Base-by-base conservation (phyloP, 1,140 invertebrate genomes). In the Leguminivora glycinivorella region DNA sequence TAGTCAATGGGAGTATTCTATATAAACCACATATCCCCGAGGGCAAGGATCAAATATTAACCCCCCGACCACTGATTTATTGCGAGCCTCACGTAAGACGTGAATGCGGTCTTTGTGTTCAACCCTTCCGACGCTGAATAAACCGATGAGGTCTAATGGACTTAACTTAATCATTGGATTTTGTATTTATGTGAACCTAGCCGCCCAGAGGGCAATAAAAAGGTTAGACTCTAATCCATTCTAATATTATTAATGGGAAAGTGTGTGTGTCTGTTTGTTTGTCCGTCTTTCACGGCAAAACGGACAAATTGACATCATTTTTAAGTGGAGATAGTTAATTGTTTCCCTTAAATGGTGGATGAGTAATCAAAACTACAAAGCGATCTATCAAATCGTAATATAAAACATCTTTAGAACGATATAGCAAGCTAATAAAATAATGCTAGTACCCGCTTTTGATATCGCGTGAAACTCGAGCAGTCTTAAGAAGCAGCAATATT, bases 91-190 rank as follows among this genome's bases (percentile, higher is more conserved):
- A 26, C 56, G 24, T 14, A 14, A 60, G 22, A 43, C n/a, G 40
- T 43, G 40, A 43, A 43, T 43, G 56, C 56, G 56, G 56, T 26
- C 56, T 29, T 60, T 60, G 56, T 60, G 25, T 26, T 60, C 40
- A 60, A 60, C 56, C 56, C 56, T 60, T 60, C 56, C 56, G 10
- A 60, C 22, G 12, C 56, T 29, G 56, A 60, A 60, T 60, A 26
- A 26, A 26, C 22, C 56, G 24, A 26, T 60, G n/a, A 43, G 40
- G 56, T 43, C 40, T 43, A 43, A 43, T 43, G 40, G 40, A 43
- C 14, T 43, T 43, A 10, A 43, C 40, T 43, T 43, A 43, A 43
- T 43, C 40, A 43, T 43, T 43, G 40, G 4, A 17, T 17, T 43
- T 43, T 4, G 4, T n/a, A 5, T 43, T 43, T 6, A n/a, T 17